These are phyloP conservation scores for Cyprichromis sp. DNA, from an alignment of 2,113 vertebrate genomes.

Conservation along the genomic window DNA sequence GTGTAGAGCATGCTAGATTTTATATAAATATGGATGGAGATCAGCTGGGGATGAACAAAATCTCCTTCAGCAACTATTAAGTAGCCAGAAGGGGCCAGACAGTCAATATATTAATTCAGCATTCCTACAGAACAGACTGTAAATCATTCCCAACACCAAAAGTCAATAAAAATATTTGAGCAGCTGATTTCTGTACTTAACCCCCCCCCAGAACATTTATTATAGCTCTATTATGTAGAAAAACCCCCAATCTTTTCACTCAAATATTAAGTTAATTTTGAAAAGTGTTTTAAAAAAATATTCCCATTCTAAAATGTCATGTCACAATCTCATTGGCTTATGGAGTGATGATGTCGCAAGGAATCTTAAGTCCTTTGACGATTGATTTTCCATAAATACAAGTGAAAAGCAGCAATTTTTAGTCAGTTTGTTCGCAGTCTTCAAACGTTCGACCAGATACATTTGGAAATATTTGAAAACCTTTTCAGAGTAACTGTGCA, in stretches of 20 bases:
- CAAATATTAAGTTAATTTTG: not conserved
- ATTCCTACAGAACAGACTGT: not conserved
- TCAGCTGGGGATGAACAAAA: not conserved
- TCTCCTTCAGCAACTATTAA: not conserved
- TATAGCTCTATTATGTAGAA: not conserved
- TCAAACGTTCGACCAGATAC: not conserved
- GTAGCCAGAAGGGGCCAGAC: not conserved
- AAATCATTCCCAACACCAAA: not conserved
- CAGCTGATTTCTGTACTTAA: not conserved
- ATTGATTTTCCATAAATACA: not conserved
- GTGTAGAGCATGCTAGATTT: not conserved
- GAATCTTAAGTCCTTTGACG: not conserved
- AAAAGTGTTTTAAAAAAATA: not conserved
- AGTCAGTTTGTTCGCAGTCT: not conserved
- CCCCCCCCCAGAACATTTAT: not conserved
- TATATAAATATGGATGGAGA: not conserved
- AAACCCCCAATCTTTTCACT: fast-evolving
- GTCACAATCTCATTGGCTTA: not conserved
- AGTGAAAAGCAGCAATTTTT: not conserved
- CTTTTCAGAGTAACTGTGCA: not conserved
- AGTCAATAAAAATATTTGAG: not conserved
- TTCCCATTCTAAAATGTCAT: not conserved
- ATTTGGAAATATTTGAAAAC: not conserved
- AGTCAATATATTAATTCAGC: not conserved
- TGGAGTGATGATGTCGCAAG: not conserved